Conservation (phyloP, 2,888 invertebrate species). For the Timema cristinae region DNA sequence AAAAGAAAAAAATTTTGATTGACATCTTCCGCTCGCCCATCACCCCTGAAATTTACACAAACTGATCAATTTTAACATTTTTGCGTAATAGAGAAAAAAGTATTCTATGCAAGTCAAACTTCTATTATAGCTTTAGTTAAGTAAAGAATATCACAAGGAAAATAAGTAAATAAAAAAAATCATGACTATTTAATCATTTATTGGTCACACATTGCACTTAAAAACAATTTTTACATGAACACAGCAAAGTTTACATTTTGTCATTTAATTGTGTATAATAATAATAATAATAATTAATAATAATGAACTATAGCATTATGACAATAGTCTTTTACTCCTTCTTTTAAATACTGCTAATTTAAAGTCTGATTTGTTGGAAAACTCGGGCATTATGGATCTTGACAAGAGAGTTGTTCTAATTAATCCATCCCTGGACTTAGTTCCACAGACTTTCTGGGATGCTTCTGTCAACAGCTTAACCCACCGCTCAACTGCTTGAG, state of each 20-base stretch:
- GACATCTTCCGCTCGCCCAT: conserved; percentile 12
- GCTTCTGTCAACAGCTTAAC: too few species aligned
- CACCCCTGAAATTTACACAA: conserved; percentile 1
- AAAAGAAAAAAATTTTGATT: conserved; percentile 7
- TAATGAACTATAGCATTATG: too few species aligned
- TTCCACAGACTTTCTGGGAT: too few species aligned
- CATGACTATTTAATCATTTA: neutral
- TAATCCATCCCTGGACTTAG: too few species aligned
- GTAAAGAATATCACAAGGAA: neutral
- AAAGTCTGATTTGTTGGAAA: conserved; percentile 11
- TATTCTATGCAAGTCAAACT: neutral
- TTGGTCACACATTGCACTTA: neutral
- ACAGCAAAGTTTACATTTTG: too few species aligned
- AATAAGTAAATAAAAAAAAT: conserved; percentile 3
- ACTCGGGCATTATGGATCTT: conserved; percentile 10
- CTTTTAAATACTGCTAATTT: too few species aligned
- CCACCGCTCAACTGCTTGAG: too few species aligned
- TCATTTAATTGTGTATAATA: too few species aligned
- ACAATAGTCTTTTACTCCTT: too few species aligned
- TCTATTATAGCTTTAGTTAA: conserved; percentile 6
- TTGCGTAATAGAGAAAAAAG: too few species aligned
- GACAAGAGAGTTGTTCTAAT: conserved; percentile 11
- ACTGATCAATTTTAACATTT: conserved; percentile 1
- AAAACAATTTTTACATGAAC: neutral
- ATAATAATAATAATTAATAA: too few species aligned